Base-by-base conservation (phyloP, 2,113 vertebrate genomes). In the Scalopus aquaticus region DNA sequence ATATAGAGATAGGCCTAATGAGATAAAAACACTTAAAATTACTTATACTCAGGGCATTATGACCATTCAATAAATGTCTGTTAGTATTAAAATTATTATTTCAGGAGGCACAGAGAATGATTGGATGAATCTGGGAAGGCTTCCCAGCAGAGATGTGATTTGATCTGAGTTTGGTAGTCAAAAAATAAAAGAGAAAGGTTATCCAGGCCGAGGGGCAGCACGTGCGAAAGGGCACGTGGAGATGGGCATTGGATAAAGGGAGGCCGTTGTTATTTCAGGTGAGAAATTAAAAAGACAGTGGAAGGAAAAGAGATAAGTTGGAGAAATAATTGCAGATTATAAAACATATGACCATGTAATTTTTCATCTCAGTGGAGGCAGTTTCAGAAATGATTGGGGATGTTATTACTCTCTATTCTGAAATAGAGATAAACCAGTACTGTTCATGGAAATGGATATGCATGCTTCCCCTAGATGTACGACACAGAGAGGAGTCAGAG, bases 21-120 rank as follows among this genome's bases (percentile, higher is more conserved):
- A 72, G 28, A 65, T n/a, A 62, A 91, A 65, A 91, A 49, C 78
- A 42, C 17, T 74, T 89, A 85, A 92, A 85, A n/a, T 69, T 69
- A 24, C 49, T 62, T 92, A 80, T 69, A 4, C 12, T 69, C 32
- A 8, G 42, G 44, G 32, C 44, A 62, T 80, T 69, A 60, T 64
- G n/a, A 88, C 2, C 28, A 79, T 60, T 91, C n/a, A 51, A 1
- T 35, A 62, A 19, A 86, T 64, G 5, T 65, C 74, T 89, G 74
- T 4, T 79, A 74, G 32, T 67, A 46, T 85, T 74, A 39, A 32
- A 74, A 4, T 49, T 26, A 60, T 19, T 91, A 69, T 54, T 94
- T 42, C 35, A 67, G 49, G 35, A 89, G n/a, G 30, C 49, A 44
- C 35, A 74, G 49, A 89, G 10, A 42, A 51, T 67, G 39, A 51